Evolutionary conservation across 2,888 invertebrate species (phyloP).

Genomic region (Abscondita cerata): DNA sequence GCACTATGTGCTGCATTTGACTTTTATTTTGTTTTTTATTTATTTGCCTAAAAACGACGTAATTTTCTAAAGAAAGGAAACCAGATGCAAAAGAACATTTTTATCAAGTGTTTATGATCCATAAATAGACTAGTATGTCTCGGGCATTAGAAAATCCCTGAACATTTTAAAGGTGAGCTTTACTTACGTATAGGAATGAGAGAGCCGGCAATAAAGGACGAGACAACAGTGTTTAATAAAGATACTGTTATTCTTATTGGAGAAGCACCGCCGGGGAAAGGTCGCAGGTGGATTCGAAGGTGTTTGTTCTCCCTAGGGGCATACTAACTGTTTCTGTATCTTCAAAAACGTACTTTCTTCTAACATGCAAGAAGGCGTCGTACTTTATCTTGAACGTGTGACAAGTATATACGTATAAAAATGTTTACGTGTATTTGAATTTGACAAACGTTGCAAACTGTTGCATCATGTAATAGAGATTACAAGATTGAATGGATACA

Average conservation of each 20-base stretch:
- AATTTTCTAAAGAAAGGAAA: background rate
- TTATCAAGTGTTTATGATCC: constrained; percentile 45
- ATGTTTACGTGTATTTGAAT: background rate
- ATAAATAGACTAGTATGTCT: constrained; percentile 43
- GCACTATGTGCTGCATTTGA: constrained; percentile 49
- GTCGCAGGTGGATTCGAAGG: constrained; percentile 44
- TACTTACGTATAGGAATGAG: constrained; percentile 23
- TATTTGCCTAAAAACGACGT: constrained; percentile 40
- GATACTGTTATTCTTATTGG: constrained; percentile 41
- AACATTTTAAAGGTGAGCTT: constrained; percentile 36
- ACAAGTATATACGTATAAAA: background rate
- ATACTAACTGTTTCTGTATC: constrained; percentile 19
- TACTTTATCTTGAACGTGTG: constrained; percentile 11
- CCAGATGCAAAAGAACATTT: constrained; percentile 33
- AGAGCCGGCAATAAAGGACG: constrained; percentile 25
- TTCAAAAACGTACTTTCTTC: constrained; percentile 17
- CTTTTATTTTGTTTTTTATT: constrained; percentile 54
- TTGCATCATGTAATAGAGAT: too few species aligned
- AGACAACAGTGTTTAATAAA: constrained; percentile 32
- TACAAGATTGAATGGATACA: too few species aligned
- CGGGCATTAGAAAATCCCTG: constrained; percentile 40
- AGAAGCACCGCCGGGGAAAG: constrained; percentile 39
- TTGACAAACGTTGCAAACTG: background rate
- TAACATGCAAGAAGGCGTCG: constrained; percentile 16
- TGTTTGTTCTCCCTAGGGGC: constrained; percentile 44